Percentiles rank a stretch among this genome's conserved stretches.
Conservation (phyloP, 2,888 invertebrate genomes). For the Crepidodera aurea region DNA sequence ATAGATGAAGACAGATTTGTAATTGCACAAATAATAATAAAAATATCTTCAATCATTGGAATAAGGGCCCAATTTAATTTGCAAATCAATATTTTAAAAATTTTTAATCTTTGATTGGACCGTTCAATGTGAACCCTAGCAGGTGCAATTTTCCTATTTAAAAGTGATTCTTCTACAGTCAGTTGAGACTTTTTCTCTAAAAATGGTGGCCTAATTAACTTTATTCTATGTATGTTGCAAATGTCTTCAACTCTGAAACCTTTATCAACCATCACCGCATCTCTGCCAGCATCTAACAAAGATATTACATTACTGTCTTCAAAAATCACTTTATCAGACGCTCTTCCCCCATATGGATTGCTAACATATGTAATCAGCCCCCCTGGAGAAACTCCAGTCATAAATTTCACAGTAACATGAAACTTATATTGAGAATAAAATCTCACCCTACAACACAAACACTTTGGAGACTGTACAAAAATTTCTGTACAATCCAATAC, state of each 20-base stretch:
- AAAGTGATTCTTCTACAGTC: constrained; percentile 24
- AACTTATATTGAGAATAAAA: constrained; percentile 25
- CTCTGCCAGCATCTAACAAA: constrained; percentile 5
- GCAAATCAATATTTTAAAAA: constrained; percentile 2
- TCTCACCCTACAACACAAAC: constrained; percentile 21
- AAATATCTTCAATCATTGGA: background rate
- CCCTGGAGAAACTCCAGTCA: constrained; percentile 27
- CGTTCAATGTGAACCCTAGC: constrained; percentile 5
- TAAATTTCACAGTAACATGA: constrained; percentile 25
- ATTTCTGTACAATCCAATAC: constrained; percentile 25
- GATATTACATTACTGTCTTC: constrained; percentile 20
- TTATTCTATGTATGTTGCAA: constrained; percentile 23
- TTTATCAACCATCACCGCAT: constrained; percentile 26
- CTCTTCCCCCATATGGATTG: constrained; percentile 28
- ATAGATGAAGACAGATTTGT: background rate
- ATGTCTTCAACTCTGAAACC: constrained; percentile 24
- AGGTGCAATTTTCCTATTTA: constrained; percentile 17
- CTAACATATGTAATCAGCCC: constrained; percentile 24
- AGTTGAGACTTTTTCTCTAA: constrained; percentile 28
- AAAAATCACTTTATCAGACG: constrained; percentile 29
- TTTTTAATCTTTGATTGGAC: background rate
- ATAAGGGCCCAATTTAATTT: background rate
- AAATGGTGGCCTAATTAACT: constrained; percentile 31
- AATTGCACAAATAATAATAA: constrained; percentile 1
- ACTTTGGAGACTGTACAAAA: constrained; percentile 20